A percentile compares a stretch with the other conserved stretches of the same genome.
Evolutionary conservation across 2,888 invertebrate species (phyloP).

Genomic region (Lasioglossum leucozonium): DNA sequence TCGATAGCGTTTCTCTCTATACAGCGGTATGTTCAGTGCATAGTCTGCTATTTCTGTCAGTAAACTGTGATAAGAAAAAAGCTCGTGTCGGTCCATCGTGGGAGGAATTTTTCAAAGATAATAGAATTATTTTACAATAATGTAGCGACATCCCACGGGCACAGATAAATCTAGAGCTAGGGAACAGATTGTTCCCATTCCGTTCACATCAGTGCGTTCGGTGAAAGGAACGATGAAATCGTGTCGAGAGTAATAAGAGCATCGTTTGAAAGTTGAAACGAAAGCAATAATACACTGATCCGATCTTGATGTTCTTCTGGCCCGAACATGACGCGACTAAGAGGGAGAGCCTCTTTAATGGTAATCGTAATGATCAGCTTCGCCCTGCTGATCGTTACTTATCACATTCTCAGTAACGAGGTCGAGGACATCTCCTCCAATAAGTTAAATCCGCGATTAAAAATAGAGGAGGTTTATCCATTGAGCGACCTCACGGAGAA

Average conservation of each 20-base stretch:
- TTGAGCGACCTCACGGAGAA: slow-evolving; percentile 69
- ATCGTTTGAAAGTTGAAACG: background rate
- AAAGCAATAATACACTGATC: slow-evolving; percentile 36
- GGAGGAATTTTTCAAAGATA: slow-evolving; percentile 7
- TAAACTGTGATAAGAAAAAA: slow-evolving; percentile 49
- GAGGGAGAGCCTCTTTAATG: slow-evolving; percentile 78
- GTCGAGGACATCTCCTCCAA: slow-evolving; percentile 70
- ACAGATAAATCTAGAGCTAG: slow-evolving; percentile 25
- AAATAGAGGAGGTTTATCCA: slow-evolving; percentile 70
- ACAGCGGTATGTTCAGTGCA: slow-evolving; percentile 10
- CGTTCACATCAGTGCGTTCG: slow-evolving; percentile 5
- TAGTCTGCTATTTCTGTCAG: slow-evolving; percentile 50
- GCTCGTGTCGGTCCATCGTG: background rate
- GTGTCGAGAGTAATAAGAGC: slow-evolving; percentile 21
- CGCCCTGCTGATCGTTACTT: slow-evolving; percentile 79
- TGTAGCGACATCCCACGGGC: background rate
- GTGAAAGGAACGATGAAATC: slow-evolving; percentile 19
- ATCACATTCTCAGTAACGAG: slow-evolving; percentile 80
- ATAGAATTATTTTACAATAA: slow-evolving; percentile 9
- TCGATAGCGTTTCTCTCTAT: slow-evolving; percentile 37
- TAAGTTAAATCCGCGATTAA: slow-evolving; percentile 65
- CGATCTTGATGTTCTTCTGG: slow-evolving; percentile 56
- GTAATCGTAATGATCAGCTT: slow-evolving; percentile 78
- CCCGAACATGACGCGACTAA: slow-evolving; percentile 76
- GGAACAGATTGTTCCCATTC: background rate